phyloP scores from a whole-genome alignment of 1,140 invertebrate species.

The Manduca sexta region DNA sequence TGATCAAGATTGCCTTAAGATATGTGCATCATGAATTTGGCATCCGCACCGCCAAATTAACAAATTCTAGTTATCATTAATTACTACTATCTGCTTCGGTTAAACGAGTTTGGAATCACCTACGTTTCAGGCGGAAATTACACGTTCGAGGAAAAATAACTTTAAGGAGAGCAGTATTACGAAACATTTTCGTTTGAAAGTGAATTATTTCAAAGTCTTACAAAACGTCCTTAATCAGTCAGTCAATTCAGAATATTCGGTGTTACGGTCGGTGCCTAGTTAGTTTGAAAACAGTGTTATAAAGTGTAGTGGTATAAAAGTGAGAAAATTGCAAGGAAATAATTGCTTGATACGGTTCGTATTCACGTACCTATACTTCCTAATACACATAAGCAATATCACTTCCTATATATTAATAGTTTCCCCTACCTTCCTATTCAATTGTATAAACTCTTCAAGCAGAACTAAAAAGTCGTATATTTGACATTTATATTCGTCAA shows the following conservation, averaged over 20 bases:
- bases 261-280: constrained; percentile 28
- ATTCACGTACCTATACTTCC: background rate
- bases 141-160: constrained; percentile 24
- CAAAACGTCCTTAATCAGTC: constrained; percentile 44
- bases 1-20: too few species aligned
- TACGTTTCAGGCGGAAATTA: constrained; percentile 29
- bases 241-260: constrained; percentile 41
- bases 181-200: constrained; percentile 23
- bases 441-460: too few species aligned
- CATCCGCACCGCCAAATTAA: constrained; percentile 10
- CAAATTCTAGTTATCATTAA: constrained; percentile 26
- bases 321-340: too few species aligned
- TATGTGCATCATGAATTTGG: background rate
- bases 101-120: constrained; percentile 47
- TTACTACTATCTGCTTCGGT: constrained; percentile 48
- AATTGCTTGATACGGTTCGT: background rate
- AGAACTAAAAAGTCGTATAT: too few species aligned
- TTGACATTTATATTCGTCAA: too few species aligned
- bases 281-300: constrained; percentile 11
- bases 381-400: too few species aligned
- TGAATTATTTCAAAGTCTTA: constrained; percentile 31
- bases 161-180: constrained; percentile 22
- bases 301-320: background rate
- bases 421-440: too few species aligned
- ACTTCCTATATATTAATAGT: too few species aligned